A percentile compares a stretch with the other conserved stretches of the same genome.
Conservation (phyloP, 2,797 vertebrate genomes). For the Mus spretus region DNA sequence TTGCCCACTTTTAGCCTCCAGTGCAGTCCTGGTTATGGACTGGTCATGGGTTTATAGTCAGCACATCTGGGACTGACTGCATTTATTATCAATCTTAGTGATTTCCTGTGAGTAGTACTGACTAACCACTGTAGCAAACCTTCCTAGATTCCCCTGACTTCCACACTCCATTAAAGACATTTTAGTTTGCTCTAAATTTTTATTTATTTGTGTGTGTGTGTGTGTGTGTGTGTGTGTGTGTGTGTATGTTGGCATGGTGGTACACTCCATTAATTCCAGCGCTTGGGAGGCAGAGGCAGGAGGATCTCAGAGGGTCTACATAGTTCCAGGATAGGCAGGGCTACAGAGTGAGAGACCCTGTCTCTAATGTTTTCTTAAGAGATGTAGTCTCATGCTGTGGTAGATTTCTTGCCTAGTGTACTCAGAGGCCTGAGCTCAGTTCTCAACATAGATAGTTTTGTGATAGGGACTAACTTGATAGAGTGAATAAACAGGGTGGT, state of each 20-base stretch:
- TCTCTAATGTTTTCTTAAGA: neutral
- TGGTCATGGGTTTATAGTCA: neutral
- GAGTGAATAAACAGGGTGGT: neutral
- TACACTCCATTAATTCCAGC: neutral
- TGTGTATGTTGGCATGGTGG: neutral
- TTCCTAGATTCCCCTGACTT: neutral
- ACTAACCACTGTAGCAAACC: neutral
- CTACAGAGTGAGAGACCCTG: neutral
- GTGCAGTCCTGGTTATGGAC: neutral
- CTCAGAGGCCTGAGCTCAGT: neutral
- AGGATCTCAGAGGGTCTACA: neutral
- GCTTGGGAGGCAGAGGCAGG: neutral
- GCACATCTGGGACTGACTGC: neutral
- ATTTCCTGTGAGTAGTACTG: neutral
- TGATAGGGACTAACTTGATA: neutral
- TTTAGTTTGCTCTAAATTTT: neutral
- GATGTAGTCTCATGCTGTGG: neutral
- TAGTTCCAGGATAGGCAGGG: neutral
- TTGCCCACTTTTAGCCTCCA: constrained; percentile 44
- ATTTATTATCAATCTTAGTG: neutral
- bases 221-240: too few relatives aligned
- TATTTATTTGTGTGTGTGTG: too few relatives aligned
- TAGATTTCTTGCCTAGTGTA: neutral
- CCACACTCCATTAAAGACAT: neutral
- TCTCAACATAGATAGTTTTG: neutral